Conservation (phyloP, 2,888 invertebrate species). For the Lycocerus yunnanus region DNA sequence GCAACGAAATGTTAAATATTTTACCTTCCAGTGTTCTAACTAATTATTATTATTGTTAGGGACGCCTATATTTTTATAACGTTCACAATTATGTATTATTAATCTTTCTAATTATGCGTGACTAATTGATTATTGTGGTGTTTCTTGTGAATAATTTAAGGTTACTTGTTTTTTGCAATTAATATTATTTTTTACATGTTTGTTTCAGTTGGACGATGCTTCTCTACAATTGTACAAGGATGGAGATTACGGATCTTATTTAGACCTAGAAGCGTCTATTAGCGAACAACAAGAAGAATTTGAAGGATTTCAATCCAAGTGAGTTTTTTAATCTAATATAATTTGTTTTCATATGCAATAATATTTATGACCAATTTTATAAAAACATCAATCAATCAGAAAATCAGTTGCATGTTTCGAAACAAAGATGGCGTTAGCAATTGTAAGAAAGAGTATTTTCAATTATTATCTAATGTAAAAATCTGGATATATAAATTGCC, state of each 20-base stretch:
- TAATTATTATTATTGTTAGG: background rate
- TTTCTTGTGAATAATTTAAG: constrained; percentile 12
- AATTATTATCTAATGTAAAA: no score
- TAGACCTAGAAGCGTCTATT: constrained; percentile 95
- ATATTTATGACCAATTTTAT: background rate
- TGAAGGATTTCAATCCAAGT: constrained; percentile 94
- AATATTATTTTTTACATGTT: constrained; percentile 32
- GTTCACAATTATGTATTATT: background rate
- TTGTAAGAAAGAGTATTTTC: no score
- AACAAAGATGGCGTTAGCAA: no score
- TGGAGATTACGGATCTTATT: constrained; percentile 95
- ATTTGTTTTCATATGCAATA: background rate
- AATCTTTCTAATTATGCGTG: constrained; percentile 11
- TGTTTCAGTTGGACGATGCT: constrained; percentile 92
- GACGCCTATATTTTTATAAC: background rate
- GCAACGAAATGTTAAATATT: background rate
- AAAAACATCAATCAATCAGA: background rate
- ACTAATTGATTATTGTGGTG: constrained; percentile 18
- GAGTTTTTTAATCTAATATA: constrained; percentile 54
- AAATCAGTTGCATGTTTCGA: background rate
- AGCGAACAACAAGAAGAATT: constrained; percentile 97
- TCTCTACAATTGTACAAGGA: constrained; percentile 96
- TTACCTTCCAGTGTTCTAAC: background rate
- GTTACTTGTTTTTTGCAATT: constrained; percentile 4
- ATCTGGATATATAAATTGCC: no score